Evolutionary conservation across 2,888 invertebrate species (phyloP), one percentile per base, ranked within the genome.

Genomic region (Caenorhabditis sinica): DNA sequence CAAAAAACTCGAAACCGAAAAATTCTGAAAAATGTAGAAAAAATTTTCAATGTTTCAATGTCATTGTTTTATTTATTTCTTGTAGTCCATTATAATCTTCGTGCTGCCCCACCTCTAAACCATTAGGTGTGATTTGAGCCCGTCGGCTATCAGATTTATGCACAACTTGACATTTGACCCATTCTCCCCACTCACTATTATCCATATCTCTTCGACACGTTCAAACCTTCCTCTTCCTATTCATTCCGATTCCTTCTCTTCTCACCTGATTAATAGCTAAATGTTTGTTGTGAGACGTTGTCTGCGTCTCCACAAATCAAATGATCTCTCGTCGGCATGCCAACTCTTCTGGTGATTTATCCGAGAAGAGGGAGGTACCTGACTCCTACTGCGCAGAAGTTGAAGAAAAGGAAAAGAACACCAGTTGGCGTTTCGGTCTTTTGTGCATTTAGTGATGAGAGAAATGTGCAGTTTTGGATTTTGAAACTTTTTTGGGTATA

Each of bases 251-350:
- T 40, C 40, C 40, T 43, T 65, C 58, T 33, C 33, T 25, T 61
- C 58, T 73, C 74, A 76, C 77, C 85, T 61, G 82, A 76, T 76
- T 80, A 80, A 80, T 80, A 49, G 65, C 80, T 72, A 72, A 80
- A 80, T 80, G 80, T 80, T 80, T 40, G 80, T 80, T 71, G 69
- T 80, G 80, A 33, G 66, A 72, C 49, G 58, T 15, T 53, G 30
- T 61, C 76, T 77, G 69, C 72, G 58, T 58, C 58, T 72, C 80
- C 23, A n/a, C n/a, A 2, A 40, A 28, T 56, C 58, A 8, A 43
- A 45, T 45, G 11, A 40, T 72, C 72, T 58, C 56, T 66, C 65
- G 33, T 43, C 65, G 66, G 20, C 65, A 69, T 61, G 75, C 65
- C 75, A 56, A 23, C 43, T 58, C 63, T 77, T 28, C 49, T 63